These are phyloP conservation scores for Homalodisca vitripennis DNA, from an alignment of 1,140 invertebrate genomes.

Conservation along the genomic window DNA sequence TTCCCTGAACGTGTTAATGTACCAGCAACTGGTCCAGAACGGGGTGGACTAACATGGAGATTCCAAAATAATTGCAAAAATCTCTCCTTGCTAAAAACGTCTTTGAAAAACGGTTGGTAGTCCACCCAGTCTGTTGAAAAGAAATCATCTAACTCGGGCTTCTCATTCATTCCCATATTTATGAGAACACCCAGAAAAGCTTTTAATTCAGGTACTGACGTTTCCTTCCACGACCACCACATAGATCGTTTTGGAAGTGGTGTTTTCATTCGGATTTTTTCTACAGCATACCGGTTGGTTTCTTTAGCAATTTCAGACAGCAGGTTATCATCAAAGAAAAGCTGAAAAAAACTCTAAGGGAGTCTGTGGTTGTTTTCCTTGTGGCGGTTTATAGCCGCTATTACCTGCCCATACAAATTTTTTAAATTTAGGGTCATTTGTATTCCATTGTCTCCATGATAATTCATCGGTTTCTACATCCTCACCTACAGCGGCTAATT, in stretches of 20 bases:
- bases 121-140: constrained; percentile 25
- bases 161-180: constrained; percentile 22
- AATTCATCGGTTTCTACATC: too few relatives aligned
- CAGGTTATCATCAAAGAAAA: constrained; percentile 11
- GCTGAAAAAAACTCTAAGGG: constrained; percentile 9
- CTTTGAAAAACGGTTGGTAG: constrained; percentile 29
- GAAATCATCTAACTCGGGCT: constrained; percentile 18
- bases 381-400: neutral
- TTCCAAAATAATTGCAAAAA: constrained; percentile 28
- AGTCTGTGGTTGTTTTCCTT: neutral
- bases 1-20: constrained; percentile 20
- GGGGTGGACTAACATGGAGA: neutral
- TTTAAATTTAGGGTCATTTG: too few relatives aligned
- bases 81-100: constrained; percentile 15
- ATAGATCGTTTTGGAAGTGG: constrained; percentile 6
- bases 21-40: too few relatives aligned
- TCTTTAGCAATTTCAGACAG: constrained; percentile 7
- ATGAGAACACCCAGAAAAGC: constrained; percentile 3
- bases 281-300: constrained; percentile 14
- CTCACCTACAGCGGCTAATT: too few relatives aligned
- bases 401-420: too few relatives aligned
- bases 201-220: constrained; percentile 6
- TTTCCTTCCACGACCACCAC: constrained; percentile 23
- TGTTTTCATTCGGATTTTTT: neutral
- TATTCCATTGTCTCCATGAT: too few relatives aligned